Conservation (phyloP, 23 tunicate genomes). For the Diplosoma virens region DNA sequence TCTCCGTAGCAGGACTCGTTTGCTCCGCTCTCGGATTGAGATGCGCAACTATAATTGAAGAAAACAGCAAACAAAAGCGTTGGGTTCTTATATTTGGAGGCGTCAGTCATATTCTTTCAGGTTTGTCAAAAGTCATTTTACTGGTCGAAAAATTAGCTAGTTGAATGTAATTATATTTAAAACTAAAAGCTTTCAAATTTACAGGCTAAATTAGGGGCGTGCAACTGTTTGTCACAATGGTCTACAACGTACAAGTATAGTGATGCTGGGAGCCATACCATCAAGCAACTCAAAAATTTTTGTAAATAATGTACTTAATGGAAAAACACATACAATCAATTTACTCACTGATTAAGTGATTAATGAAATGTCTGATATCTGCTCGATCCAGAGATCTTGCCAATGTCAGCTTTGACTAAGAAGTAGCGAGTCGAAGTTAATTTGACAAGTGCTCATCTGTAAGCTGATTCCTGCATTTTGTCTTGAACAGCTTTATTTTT, state of each 20-base stretch:
- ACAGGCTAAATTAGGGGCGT: background rate
- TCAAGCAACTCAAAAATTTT: background rate
- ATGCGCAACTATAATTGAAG: constrained; percentile 48
- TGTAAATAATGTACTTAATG: constrained; percentile 16
- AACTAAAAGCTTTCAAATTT: too few relatives aligned
- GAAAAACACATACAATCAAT: constrained; percentile 13
- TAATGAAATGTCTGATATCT: constrained; percentile 29
- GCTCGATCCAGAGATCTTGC: constrained; percentile 22
- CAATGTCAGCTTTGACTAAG: constrained; percentile 32
- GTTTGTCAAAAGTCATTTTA: constrained; percentile 25
- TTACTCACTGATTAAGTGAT: constrained; percentile 13
- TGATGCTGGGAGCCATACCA: constrained; percentile 4
- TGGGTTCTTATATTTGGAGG: constrained; percentile 69
- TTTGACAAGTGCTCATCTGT: constrained; percentile 26
- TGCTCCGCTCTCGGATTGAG: constrained; percentile 73
- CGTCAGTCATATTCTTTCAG: constrained; percentile 64
- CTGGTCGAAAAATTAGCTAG: too few relatives aligned
- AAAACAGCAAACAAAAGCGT: constrained; percentile 54
- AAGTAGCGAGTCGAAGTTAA: constrained; percentile 21
- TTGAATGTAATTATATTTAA: background rate
- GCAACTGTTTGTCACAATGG: constrained; percentile 16
- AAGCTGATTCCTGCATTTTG: constrained; percentile 24
- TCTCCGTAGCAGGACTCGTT: constrained; percentile 37
- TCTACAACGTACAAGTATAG: constrained; percentile 6
- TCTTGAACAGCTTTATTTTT: too few relatives aligned